Conservation (phyloP, 2,888 invertebrate species). For the Labia minor region DNA sequence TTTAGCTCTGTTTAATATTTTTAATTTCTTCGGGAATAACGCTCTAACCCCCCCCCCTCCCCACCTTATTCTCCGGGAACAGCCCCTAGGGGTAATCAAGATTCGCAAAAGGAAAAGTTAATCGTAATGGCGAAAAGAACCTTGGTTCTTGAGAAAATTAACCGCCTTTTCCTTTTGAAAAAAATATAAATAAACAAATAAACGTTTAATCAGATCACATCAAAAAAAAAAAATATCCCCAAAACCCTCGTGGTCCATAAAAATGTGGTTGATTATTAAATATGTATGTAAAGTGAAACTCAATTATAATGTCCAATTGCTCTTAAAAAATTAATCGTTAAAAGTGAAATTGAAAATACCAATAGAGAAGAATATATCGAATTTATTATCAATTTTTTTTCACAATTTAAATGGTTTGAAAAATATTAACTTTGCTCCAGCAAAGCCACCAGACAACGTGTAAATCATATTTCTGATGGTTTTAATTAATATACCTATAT, state of each 20-base stretch:
- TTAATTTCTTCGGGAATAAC: slow-evolving; percentile 2
- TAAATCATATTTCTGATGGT: no score
- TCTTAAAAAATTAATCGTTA: background rate
- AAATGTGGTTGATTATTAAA: background rate
- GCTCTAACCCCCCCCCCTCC: no score
- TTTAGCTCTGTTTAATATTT: background rate
- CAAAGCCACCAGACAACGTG: no score
- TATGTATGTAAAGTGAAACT: background rate
- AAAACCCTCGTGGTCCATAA: background rate
- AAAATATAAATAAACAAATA: background rate
- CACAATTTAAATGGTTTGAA: background rate
- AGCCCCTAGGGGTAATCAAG: background rate
- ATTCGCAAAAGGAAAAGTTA: background rate
- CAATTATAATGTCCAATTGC: slow-evolving; percentile 1
- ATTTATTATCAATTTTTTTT: background rate
- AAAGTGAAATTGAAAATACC: background rate
- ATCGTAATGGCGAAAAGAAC: background rate
- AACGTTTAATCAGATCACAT: background rate
- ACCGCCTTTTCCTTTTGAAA: background rate
- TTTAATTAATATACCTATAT: no score
- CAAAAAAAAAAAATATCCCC: background rate
- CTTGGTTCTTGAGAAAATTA: background rate
- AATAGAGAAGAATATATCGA: background rate
- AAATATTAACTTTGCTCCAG: background rate
- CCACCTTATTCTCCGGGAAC: background rate